phyloP scores from a whole-genome alignment of 2,113 vertebrate species.

The Orycteropus afer region DNA sequence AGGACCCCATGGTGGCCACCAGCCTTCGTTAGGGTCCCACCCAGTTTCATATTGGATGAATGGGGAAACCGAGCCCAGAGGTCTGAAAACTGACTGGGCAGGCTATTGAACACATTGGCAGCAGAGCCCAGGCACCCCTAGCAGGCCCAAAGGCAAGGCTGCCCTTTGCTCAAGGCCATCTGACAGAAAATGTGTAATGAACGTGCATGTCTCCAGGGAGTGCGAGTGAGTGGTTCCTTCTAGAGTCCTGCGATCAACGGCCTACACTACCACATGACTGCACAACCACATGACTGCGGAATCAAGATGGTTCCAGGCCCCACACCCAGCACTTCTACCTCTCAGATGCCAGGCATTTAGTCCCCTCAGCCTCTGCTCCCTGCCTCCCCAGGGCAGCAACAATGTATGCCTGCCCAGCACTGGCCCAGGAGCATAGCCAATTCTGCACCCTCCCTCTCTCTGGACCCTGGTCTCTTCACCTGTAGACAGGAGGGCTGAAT shows the following conservation, averaged over 20 bases:
- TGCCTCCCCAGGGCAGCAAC: fast-evolving
- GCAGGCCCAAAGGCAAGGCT: neutral
- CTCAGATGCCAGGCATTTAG: fast-evolving
- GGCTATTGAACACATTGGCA: too few species aligned
- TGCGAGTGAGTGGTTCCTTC: fast-evolving
- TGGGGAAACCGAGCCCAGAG: neutral
- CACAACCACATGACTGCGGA: fast-evolving
- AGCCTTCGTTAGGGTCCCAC: fast-evolving
- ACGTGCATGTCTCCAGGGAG: neutral
- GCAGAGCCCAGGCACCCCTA: neutral
- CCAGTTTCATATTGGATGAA: fast-evolving
- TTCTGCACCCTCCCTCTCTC: neutral
- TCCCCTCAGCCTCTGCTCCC: neutral
- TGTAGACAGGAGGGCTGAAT: neutral
- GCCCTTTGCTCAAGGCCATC: neutral
- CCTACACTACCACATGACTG: too few species aligned
- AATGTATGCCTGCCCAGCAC: fast-evolving
- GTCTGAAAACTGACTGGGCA: too few species aligned
- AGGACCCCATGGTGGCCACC: neutral
- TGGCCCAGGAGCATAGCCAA: fast-evolving
- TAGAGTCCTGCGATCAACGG: fast-evolving
- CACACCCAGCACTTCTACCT: neutral
- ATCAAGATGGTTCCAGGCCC: neutral
- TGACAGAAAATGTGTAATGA: neutral
- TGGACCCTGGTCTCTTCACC: fast-evolving